Base-by-base conservation (phyloP, 1,140 invertebrate species). In the Harpegnathos saltator region DNA sequence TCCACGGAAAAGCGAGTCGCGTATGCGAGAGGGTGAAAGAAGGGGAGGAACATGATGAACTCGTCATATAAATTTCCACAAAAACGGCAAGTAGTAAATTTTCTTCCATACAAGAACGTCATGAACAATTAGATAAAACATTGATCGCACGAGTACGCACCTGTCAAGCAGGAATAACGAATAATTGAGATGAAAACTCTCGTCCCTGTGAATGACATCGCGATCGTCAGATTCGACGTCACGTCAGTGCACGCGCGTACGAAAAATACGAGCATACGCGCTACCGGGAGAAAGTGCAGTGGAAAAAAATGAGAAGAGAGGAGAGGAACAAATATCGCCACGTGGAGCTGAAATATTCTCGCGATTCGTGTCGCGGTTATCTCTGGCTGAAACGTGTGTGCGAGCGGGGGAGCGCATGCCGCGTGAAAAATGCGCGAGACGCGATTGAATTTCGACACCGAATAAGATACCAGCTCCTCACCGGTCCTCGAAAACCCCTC, bases 151-250 rank as follows among this genome's bases (percentile, higher is more conserved):
- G n/a, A 48, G 54, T 80, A n/a, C 52, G 29, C 17, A 80, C 71
- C 75, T 80, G 65, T 80, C 75, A 71, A 24, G 26, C 11, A 24
- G 50, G 52, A 80, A 80, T 80, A 80, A 80, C 75, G 24, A 80
- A 80, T 80, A 80, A 80, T 80, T 80, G 75, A 80, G 65, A 71
- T 71, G 52, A 80, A 78, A 80, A 80, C 74, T 29, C 65, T 80
- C 33, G 75, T 80, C 75, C 58, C 65, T 80, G 75, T 71, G 75
- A 71, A 71, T 69, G 75, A 80, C 65, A 71, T 80, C 75, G 48
- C 75, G 22, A 58, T 80, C 33, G 33, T 71, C 17, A 22, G 54
- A 69, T 68, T 80, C 14, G 52, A 59, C 48, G 52, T 29, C 63
- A 69, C 17, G 65, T 80, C 75, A 59, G 29, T 69, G 29, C 22